phyloP scores from a whole-genome alignment of 2,113 vertebrate genomes.

The Mus pahari region DNA sequence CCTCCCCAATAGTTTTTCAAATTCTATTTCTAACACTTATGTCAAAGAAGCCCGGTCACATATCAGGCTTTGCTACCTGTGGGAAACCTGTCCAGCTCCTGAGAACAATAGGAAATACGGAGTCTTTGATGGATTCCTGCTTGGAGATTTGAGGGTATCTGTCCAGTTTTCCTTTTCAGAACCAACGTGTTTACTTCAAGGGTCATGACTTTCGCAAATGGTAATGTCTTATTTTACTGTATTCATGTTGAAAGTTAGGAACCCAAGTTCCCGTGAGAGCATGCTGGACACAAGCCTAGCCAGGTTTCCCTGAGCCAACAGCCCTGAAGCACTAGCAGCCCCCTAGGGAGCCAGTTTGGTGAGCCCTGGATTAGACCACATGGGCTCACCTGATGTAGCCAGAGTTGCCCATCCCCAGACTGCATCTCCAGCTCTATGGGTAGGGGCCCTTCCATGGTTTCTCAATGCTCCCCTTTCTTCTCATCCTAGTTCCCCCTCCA shows the following conservation, averaged over 20 bases:
- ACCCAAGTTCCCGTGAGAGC: not conserved
- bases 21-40: not conserved
- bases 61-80: not conserved
- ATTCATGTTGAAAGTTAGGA: not conserved
- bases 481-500: not conserved
- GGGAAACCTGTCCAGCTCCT: not conserved
- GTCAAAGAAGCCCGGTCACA: not conserved
- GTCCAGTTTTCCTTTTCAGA: not conserved
- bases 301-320: not conserved
- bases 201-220: not conserved
- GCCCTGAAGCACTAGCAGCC: fast-evolving
- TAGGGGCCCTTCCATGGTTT: not conserved
- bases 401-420: too few relatives aligned
- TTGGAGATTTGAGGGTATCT: not conserved
- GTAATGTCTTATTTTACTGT: not conserved
- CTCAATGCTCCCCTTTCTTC: not conserved
- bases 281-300: not conserved
- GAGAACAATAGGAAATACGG: not conserved
- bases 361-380: not conserved
- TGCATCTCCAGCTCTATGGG: not conserved
- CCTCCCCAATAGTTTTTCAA: conserved; percentile 8
- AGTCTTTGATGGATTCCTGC: not conserved
- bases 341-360: not conserved
- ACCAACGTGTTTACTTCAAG: not conserved
- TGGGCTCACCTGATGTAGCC: not conserved